Evolutionary conservation across 2,888 invertebrate genomes (phyloP), one percentile per base, ranked within the genome.

Genomic region (Tipula confusa): DNA sequence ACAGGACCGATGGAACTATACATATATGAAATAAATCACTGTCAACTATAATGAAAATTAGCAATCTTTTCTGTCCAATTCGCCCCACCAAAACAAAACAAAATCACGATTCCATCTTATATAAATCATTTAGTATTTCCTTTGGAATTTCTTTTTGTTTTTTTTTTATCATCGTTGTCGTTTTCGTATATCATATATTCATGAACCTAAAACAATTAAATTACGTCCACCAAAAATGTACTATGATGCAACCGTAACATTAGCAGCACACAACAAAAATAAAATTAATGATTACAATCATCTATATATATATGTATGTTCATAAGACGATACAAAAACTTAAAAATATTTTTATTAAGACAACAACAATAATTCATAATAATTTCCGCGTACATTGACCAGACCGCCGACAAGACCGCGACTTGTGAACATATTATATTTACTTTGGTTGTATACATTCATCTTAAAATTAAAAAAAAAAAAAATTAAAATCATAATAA

Each of bases 381-480:
- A 24, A 64, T 64, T 64, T 64, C 64, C 64, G n/a, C n/a, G 64
- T 64, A 24, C 64, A 64, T 64, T 64, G 64, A 64, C 64, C 64
- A 64, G 64, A 24, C 24, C 64, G 64, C 64, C 64, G 24, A 64
- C n/a, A n/a, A 64, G 9, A 64, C 18, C 18, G 18, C 18, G 18
- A 64, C 64, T 64, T 64, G 24, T 64, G 64, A 18, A 18, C 18
- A 64, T 24, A 24, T 18, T 64, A 7, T 64, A 64, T 64, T 64
- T 64, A 64, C 64, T 64, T 64, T 64, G 9, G 7, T 64, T 24
- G 64, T 64, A 33, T 33, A 64, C 64, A 64, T 64, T 64, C 64
- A 64, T 64, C 64, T 24, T 24, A 24, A 64, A 11, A 24, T 64
- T 24, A 64, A 48, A 38, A 38, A 9, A 36, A 36, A 36, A 36